Evolutionary conservation across 2,113 vertebrate species (phyloP).

Genomic region (Heterochromis multidens): DNA sequence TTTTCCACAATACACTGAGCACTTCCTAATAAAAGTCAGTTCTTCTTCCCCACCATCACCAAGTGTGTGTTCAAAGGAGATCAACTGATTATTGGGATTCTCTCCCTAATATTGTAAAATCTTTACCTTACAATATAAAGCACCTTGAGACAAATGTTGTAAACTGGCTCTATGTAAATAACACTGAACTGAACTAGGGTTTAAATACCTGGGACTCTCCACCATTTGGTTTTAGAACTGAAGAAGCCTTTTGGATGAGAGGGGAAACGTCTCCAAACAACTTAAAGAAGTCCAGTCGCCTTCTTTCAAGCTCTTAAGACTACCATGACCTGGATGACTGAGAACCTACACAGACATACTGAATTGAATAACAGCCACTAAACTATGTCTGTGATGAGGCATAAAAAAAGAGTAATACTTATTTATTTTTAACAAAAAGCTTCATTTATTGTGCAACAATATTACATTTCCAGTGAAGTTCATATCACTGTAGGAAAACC

Average conservation of each 20-base stretch:
- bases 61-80: not conserved
- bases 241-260: too few species aligned
- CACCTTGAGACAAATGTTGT: not conserved
- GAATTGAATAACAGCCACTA: not conserved
- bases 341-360: too few species aligned
- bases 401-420: not conserved
- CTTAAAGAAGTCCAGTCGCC: too few species aligned
- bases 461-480: constrained; percentile 43
- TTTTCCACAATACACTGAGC: not conserved
- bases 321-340: too few species aligned
- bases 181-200: not conserved
- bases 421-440: not conserved
- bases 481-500: constrained; percentile 6
- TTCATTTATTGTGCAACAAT: constrained; percentile 60
- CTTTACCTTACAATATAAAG: not conserved
- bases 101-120: not conserved
- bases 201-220: too few species aligned
- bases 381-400: not conserved
- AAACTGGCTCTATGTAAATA: not conserved
- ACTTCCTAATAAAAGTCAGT: not conserved
- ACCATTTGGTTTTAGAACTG: too few species aligned
- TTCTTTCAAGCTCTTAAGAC: too few species aligned
- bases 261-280: too few species aligned
- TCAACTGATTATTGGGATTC: not conserved
- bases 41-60: not conserved